Evolutionary conservation across 1,140 invertebrate species (phyloP).

Genomic region (Drepana arcuata): DNA sequence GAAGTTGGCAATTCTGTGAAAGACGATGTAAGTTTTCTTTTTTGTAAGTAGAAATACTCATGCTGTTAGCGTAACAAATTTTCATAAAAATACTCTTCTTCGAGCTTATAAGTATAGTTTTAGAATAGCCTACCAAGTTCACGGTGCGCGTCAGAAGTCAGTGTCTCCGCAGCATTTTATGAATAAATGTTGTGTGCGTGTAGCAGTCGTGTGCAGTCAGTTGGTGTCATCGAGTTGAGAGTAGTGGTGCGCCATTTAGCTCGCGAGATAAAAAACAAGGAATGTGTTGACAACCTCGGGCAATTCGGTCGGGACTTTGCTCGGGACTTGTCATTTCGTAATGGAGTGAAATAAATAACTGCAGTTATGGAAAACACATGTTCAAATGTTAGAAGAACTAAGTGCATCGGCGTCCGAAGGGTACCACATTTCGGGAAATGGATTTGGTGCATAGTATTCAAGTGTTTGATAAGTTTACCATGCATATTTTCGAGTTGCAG

Average conservation of each 20-base stretch:
- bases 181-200: slow-evolving; percentile 32
- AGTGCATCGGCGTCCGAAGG: slow-evolving; percentile 38
- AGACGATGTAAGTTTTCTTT: slow-evolving; percentile 43
- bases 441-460: slow-evolving; percentile 47
- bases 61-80: slow-evolving; percentile 33
- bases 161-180: slow-evolving; percentile 14
- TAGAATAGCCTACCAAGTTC: too few species aligned
- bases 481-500: slow-evolving; percentile 42
- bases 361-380: slow-evolving; percentile 49
- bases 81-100: slow-evolving; percentile 19
- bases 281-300: slow-evolving; percentile 39
- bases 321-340: slow-evolving; percentile 40
- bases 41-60: slow-evolving; percentile 56
- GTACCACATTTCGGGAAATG: slow-evolving; percentile 36
- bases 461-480: slow-evolving; percentile 47
- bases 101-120: too few species aligned
- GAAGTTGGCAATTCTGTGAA: slow-evolving; percentile 56
- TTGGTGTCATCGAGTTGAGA: slow-evolving; percentile 46
- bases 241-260: slow-evolving; percentile 53
- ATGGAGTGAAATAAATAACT: slow-evolving; percentile 39
- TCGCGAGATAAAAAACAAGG: slow-evolving; percentile 40
- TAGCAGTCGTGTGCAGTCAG: slow-evolving; percentile 34
- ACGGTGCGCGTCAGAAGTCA: slow-evolving; percentile 17
- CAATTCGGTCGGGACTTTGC: slow-evolving; percentile 26
- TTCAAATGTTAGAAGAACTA: slow-evolving; percentile 31